These are phyloP conservation scores for Apoda limacodes DNA, from an alignment of 2,888 invertebrate species.

Conservation along the genomic window DNA sequence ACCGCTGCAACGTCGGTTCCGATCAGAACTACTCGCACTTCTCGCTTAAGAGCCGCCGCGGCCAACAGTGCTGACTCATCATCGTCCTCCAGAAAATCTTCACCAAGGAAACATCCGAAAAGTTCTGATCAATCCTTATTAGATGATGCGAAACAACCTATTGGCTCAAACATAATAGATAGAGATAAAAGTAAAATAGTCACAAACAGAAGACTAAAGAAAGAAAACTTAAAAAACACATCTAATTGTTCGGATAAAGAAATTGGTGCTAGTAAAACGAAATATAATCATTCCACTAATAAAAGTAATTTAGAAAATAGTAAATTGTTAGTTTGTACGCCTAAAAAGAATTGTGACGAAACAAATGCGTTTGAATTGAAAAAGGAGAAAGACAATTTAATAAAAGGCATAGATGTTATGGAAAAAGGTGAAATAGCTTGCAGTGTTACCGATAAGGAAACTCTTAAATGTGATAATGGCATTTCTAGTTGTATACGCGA, in stretches of 20 bases:
- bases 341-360: slow-evolving; percentile 44
- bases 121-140: slow-evolving; percentile 52
- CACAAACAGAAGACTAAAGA: slow-evolving; percentile 42
- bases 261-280: slow-evolving; percentile 64
- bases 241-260: slow-evolving; percentile 42
- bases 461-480: slow-evolving; percentile 36
- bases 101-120: too few species aligned
- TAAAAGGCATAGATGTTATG: slow-evolving; percentile 32
- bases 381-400: slow-evolving; percentile 30
- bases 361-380: slow-evolving; percentile 35
- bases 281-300: slow-evolving; percentile 64
- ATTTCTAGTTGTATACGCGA: slow-evolving; percentile 38
- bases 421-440: slow-evolving; percentile 25
- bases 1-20: slow-evolving; percentile 57
- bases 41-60: slow-evolving; percentile 77
- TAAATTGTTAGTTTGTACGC: slow-evolving; percentile 53
- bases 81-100: slow-evolving; percentile 39
- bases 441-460: slow-evolving; percentile 47
- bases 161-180: slow-evolving; percentile 48
- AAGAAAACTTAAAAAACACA: slow-evolving; percentile 45
- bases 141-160: slow-evolving; percentile 48
- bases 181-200: slow-evolving; percentile 44
- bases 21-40: slow-evolving; percentile 79
- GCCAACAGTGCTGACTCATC: slow-evolving; percentile 43
- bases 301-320: slow-evolving; percentile 58